Conservation (phyloP, 2,113 vertebrate genomes). For the Mionectes macconnelli region DNA sequence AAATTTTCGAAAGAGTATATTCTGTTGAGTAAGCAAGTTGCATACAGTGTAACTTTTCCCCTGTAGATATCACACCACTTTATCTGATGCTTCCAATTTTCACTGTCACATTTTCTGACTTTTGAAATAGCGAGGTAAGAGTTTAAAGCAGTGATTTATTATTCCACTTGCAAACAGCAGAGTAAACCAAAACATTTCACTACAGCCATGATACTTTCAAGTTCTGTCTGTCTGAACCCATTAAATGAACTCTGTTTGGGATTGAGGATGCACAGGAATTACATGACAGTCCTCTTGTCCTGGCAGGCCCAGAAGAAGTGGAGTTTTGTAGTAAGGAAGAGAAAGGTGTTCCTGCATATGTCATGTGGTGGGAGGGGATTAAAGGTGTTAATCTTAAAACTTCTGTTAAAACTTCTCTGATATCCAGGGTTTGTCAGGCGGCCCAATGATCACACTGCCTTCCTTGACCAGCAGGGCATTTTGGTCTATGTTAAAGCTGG, state of each 20-base stretch:
- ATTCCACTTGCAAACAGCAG: background rate
- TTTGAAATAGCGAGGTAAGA: background rate
- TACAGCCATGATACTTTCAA: background rate
- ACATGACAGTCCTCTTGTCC: background rate
- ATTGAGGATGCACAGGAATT: background rate
- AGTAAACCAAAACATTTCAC: background rate
- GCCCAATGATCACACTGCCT: background rate
- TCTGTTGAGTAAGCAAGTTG: slow-evolving; percentile 25
- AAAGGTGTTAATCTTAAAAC: background rate
- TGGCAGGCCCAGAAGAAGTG: background rate
- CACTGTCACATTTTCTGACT: background rate
- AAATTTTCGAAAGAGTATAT: background rate
- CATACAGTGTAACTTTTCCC: background rate
- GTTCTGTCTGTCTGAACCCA: background rate
- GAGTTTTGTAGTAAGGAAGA: background rate
- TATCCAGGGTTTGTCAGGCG: background rate
- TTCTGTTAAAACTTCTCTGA: background rate
- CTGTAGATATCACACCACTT: background rate
- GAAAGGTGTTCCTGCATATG: background rate
- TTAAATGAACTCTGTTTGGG: background rate
- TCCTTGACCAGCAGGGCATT: background rate
- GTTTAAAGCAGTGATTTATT: background rate
- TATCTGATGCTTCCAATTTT: background rate
- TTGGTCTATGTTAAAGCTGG: background rate
- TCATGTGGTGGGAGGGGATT: background rate